Conservation (phyloP, 2,797 vertebrate species). For the Rhinogobio ventralis region DNA sequence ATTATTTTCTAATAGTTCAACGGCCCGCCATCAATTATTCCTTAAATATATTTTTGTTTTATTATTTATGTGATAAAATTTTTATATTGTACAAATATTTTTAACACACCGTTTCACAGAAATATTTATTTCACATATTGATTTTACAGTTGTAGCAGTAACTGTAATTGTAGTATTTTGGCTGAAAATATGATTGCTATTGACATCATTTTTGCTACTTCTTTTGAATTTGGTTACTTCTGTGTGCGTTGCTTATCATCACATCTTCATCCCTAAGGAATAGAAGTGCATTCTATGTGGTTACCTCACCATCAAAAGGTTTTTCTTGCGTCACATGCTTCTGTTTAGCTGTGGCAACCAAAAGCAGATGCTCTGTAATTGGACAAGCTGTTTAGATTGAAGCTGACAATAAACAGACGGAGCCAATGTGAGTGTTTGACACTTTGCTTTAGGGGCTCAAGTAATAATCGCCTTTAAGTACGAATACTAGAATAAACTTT, state of each 20-base stretch:
- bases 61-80: not conserved
- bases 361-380: constrained; percentile 63
- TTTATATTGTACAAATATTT: not conserved
- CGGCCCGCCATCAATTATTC: no score
- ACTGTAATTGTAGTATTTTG: not conserved
- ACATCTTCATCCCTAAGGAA: not conserved
- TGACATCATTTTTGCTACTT: not conserved
- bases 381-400: constrained; percentile 62
- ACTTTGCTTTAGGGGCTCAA: constrained; percentile 57
- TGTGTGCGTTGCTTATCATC: not conserved
- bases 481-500: constrained; percentile 54
- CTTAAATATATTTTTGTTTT: no score
- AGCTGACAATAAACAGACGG: constrained; percentile 56
- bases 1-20: no score
- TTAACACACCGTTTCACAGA: not conserved
- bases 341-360: constrained; percentile 51
- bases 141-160: not conserved
- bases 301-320: constrained; percentile 50
- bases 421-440: constrained; percentile 57
- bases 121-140: no score
- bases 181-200: not conserved
- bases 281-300: constrained; percentile 6
- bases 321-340: constrained; percentile 55
- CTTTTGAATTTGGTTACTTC: not conserved
- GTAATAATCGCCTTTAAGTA: constrained; percentile 46